Evolutionary conservation across 2,797 vertebrate genomes (phyloP).

Genomic region (Diceros bicornis): DNA sequence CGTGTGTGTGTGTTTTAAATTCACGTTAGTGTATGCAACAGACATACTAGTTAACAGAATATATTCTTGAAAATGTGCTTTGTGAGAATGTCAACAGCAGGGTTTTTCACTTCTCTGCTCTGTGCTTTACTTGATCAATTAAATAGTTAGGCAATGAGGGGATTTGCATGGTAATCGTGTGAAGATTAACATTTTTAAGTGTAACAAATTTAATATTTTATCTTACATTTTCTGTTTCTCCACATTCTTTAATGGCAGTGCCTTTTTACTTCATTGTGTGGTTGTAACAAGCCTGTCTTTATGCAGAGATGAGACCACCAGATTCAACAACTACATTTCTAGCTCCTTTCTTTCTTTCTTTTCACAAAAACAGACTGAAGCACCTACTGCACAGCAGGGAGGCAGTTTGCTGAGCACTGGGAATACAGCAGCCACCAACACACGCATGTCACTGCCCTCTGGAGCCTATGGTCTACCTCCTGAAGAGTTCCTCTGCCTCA

Average conservation of each 20-base stretch:
- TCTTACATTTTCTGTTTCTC: conserved; percentile 75
- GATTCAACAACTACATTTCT: background rate
- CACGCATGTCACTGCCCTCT: background rate
- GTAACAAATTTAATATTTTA: conserved; percentile 83
- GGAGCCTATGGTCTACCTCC: background rate
- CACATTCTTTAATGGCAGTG: conserved; percentile 62
- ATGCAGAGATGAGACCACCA: conserved; percentile 38
- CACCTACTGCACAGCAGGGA: background rate
- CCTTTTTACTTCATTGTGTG: conserved; percentile 47
- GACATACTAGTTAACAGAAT: conserved; percentile 75
- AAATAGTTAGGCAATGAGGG: conserved; percentile 80
- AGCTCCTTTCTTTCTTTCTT: background rate
- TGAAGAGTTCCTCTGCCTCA: background rate
- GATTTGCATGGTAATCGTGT: conserved; percentile 81
- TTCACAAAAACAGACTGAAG: conserved; percentile 20
- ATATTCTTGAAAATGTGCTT: conserved; percentile 63
- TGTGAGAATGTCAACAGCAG: conserved; percentile 77
- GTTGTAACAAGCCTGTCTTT: conserved; percentile 66
- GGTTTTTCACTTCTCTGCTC: conserved; percentile 78
- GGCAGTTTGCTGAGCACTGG: background rate
- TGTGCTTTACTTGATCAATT: conserved; percentile 86
- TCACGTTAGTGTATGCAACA: conserved; percentile 43
- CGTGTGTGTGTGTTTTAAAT: background rate
- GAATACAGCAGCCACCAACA: background rate
- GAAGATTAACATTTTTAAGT: conserved; percentile 83